Base-by-base conservation (phyloP, 2,113 vertebrate species). In the Toxotes chatareus region DNA sequence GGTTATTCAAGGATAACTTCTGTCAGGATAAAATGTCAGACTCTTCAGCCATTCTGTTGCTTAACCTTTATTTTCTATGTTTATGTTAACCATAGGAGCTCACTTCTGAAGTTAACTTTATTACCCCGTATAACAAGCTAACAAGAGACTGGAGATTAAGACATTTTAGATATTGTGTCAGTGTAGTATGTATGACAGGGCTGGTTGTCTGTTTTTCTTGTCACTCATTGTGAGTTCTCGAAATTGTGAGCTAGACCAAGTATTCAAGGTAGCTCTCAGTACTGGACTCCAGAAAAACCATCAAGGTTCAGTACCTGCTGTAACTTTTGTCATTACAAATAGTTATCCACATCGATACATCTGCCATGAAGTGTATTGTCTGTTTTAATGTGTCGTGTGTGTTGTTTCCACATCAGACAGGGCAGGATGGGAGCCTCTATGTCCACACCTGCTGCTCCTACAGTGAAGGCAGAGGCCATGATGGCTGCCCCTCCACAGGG, bases 381-480 rank as follows among this genome's bases (percentile, higher is more conserved):
- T 73, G 16, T 47, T 27, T 46, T 14, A 2, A 49, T 53, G 14
- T 27, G 2, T 14, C 16, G 0, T 53, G 7, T 82, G 59, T 84
- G 32, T 63, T 73, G 51, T 66, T 12, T 44, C 38, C 31, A 5
- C 12, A 11, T 27, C 6, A 34, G 51, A 69, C 34, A 46, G 61
- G 64, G n/a, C 34, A 89, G 72, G 72, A 97, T 98, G 97, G 97
- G 97, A 68, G 68, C 95, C 21, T 95, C 95, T 0, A 57, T 93
- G 0, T 97, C 96, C 31, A 83, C 93, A 62, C 92, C 93, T 4
- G 44, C 94, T 7, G 55, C 92, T 11, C 79, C 90, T 0, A 86
- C 91, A 0, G 91, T 93, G 4, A 86, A 68, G 59, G 49, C 93
- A 0, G 92, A 94, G 0, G 62, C 73, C 0, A 72, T 68, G 12